phyloP scores from a whole-genome alignment of 2,888 invertebrate genomes.

The Cryptus armator region DNA sequence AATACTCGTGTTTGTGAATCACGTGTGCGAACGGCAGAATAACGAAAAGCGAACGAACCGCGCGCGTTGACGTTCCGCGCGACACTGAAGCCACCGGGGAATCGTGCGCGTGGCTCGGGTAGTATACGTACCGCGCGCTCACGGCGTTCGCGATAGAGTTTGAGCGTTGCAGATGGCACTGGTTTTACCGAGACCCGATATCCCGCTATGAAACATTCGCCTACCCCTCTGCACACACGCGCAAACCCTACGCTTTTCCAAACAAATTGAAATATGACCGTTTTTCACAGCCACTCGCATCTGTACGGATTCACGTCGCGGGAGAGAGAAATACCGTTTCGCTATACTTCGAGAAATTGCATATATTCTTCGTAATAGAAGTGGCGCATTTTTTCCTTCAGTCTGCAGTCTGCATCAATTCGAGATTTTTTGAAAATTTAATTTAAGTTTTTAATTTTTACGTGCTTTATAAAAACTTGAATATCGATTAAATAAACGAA shows the following conservation, averaged over 20 bases:
- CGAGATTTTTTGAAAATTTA: no score
- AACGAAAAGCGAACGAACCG: slow-evolving; percentile 60
- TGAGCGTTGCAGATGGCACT: slow-evolving; percentile 65
- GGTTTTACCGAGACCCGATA: slow-evolving; percentile 51
- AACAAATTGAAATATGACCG: slow-evolving; percentile 61
- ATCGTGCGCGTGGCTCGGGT: slow-evolving; percentile 35
- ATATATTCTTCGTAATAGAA: slow-evolving; percentile 32
- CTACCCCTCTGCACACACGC: slow-evolving; percentile 6
- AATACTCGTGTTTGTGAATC: slow-evolving; percentile 14
- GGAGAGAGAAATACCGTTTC: not conserved
- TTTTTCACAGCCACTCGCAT: slow-evolving; percentile 50
- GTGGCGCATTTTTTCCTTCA: not conserved
- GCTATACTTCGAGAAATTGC: slow-evolving; percentile 45
- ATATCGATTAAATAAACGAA: no score
- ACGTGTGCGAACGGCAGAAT: slow-evolving; percentile 25
- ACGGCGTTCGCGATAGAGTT: slow-evolving; percentile 34
- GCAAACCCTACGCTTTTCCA: slow-evolving; percentile 19
- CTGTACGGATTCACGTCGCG: not conserved
- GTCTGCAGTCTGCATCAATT: no score
- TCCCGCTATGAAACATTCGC: not conserved
- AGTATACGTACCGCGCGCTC: slow-evolving; percentile 76
- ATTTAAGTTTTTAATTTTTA: no score
- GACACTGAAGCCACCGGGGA: slow-evolving; percentile 75
- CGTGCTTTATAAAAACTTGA: no score
- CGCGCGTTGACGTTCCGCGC: slow-evolving; percentile 77